A percentile compares a stretch with the other conserved stretches of the same genome.
Evolutionary conservation across 2,888 invertebrate species (phyloP).

Genomic region (Xanthorhoe spadicearia): DNA sequence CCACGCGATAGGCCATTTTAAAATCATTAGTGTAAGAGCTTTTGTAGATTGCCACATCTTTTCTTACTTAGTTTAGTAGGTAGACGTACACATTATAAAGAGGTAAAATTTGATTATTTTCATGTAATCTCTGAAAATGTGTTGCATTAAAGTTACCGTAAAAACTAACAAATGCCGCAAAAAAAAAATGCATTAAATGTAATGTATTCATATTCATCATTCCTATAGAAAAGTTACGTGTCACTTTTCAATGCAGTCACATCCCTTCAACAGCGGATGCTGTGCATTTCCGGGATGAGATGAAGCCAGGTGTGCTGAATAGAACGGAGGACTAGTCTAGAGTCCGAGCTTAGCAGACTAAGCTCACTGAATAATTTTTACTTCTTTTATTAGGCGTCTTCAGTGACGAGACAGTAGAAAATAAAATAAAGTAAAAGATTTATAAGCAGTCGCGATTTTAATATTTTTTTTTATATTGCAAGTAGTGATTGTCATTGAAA

Average conservation of each 20-base stretch:
- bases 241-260: conserved; percentile 4
- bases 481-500: no score
- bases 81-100: no score
- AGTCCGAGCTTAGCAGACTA: conserved; percentile 2
- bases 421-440: no score
- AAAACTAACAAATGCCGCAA: neutral
- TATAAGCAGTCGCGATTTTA: no score
- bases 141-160: neutral
- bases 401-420: no score
- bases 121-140: no score
- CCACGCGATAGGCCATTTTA: neutral
- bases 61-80: no score
- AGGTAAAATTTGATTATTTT: no score
- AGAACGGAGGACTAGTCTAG: conserved; percentile 14
- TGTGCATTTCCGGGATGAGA: conserved; percentile 31
- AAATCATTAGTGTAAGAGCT: neutral
- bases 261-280: conserved; percentile 15
- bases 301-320: conserved; percentile 25
- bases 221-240: neutral
- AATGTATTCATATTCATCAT: neutral
- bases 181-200: no score
- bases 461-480: no score
- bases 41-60: neutral
- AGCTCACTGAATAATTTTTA: conserved; percentile 4
- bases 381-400: no score